Conservation (phyloP, 2,797 vertebrate species). For the Loriculus beryllinus region DNA sequence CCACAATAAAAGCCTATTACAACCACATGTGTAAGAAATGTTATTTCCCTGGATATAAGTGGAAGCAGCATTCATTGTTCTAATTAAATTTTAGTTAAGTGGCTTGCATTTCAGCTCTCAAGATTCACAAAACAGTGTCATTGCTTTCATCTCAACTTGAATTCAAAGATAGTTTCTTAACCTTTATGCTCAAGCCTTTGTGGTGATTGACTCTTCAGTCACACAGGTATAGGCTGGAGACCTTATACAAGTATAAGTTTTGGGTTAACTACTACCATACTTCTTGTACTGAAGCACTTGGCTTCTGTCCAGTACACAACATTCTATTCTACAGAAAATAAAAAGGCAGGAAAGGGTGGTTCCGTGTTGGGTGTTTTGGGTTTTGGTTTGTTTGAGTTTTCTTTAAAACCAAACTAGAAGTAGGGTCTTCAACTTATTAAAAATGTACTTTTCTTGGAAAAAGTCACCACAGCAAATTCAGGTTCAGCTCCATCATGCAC, state of each 20-base stretch:
- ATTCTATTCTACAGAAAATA: not conserved
- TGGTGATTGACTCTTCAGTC: not conserved
- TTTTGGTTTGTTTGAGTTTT: not conserved
- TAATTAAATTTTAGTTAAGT: slow-evolving; percentile 3
- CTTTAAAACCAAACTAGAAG: not conserved
- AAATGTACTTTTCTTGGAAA: not conserved
- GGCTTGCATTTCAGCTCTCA: not conserved
- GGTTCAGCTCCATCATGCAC: not conserved
- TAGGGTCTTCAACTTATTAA: not conserved
- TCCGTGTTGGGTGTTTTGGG: not conserved
- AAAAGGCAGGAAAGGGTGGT: slow-evolving; percentile 53
- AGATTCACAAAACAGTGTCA: not conserved
- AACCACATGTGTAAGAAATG: slow-evolving; percentile 8
- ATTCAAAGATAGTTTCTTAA: not conserved
- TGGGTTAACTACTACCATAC: not conserved
- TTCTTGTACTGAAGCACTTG: not conserved
- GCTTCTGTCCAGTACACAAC: not conserved
- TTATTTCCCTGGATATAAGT: not conserved
- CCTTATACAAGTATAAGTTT: not conserved
- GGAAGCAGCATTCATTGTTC: not conserved
- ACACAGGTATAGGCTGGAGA: not conserved
- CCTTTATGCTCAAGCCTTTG: not conserved
- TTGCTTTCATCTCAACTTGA: not conserved
- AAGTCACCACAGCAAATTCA: not conserved
- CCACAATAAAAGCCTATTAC: slow-evolving; percentile 20